Percentiles rank a stretch among this genome's conserved stretches.
Evolutionary conservation across 2,113 vertebrate genomes (phyloP).

Genomic region (Oriolus oriolus): DNA sequence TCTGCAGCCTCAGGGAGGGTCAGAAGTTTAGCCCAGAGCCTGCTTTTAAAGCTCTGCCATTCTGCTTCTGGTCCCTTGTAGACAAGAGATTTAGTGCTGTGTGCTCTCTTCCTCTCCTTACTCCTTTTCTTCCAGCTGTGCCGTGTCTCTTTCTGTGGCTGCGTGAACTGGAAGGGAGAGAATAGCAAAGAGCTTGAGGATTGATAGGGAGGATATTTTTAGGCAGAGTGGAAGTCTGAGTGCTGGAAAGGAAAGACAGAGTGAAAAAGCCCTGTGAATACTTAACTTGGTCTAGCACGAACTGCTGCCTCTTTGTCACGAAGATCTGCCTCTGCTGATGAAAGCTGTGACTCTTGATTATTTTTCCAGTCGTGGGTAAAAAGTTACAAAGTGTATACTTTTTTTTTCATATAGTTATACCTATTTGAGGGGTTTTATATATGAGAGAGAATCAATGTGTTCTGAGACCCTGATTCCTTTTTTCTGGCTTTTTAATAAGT

Average conservation of each 20-base stretch:
- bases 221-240: background rate
- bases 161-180: background rate
- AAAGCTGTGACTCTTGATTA: background rate
- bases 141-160: background rate
- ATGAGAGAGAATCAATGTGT: background rate
- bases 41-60: background rate
- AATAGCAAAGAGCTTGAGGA: background rate
- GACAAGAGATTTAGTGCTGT: background rate
- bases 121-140: background rate
- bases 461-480: background rate
- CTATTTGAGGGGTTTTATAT: accelerated
- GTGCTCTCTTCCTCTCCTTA: background rate
- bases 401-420: background rate
- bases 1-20: background rate
- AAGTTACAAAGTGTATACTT: background rate
- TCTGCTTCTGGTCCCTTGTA: background rate
- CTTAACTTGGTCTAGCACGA: background rate
- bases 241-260: background rate
- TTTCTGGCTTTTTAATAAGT: background rate
- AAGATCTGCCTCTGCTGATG: background rate
- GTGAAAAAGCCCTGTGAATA: background rate
- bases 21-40: background rate
- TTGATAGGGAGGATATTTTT: background rate
- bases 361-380: background rate
- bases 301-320: background rate